Evolutionary conservation across 2,113 vertebrate species (phyloP), one percentile per base, ranked within the genome.

Genomic region (Amphiprion percula): DNA sequence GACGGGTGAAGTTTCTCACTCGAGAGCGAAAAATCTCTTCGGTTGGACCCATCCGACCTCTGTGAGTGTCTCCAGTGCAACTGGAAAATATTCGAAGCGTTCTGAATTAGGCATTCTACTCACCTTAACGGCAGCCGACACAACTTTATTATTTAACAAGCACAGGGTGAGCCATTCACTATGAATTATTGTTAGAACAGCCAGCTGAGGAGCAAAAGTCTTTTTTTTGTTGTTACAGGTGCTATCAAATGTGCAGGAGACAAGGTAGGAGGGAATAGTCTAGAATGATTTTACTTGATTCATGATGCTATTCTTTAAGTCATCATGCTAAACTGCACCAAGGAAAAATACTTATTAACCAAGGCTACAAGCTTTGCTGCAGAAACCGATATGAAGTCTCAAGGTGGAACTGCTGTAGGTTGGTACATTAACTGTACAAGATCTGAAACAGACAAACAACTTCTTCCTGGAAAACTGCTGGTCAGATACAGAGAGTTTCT

Each of bases 401-500:
- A 49, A 44, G 41, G 12, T 15, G 41, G 41, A 15, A 15, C 41
- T 44, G 12, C 41, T 44, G 41, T 15, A 15, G 44, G 59, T 5
- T 28, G 65, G 15, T 2, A n/a, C 17, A 28, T 33, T 28, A 49
- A 53, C 28, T 66, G 68, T 14, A 56, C 23, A 24, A 24, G 58
- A 1, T 33, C 41, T 71, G 50, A 68, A 70, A 17, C 55, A 71
- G 52, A 79, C 56, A 77, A 62, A 79, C 47, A 58, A 3, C 16
- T 49, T 52, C n/a, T 54, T 52, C 19, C 39, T 66, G 58, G 12
- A 44, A 44, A 44, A 44, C 11, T 15, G 41, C 41, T 65, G 80
- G 41, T 6, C 21, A 2, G 55, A 65, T 26, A 67, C 65, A 77
- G 58, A 41, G 50, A 23, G 49, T 19, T 49, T 77, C 78, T 72